Base-by-base conservation (phyloP, 1,140 invertebrate species). In the Charaxes varanes region DNA sequence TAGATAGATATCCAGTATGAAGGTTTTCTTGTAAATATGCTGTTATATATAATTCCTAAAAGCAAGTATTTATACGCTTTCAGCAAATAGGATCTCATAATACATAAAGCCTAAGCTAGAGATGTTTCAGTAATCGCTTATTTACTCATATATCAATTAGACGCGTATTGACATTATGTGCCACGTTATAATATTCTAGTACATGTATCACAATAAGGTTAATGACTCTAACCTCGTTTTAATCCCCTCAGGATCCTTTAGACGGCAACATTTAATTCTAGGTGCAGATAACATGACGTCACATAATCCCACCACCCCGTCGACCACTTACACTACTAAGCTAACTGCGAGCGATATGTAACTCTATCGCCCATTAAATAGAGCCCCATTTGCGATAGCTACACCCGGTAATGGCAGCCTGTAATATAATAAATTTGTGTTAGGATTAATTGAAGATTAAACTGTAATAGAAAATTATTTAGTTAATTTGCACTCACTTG, bases 391-490 rank as follows among this genome's bases (percentile, higher is more conserved):
- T 34, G 34, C 8, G 22, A 23, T 26, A 34, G 16, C n/a, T 14
- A 11, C 8, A 7, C 4, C 3, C 4, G 28, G 11, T 7, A 30
- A 28, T 28, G 18, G 27, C 18, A 40, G 37, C 28, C 11, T 12
- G 15, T 22, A 18, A 17, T 26, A 24, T 44, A 36, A 36, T 44
- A 44, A 44, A 36, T 44, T 44, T 36, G 24, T 36, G 41, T 36
- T 44, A 44, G 26, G 41, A 44, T 44, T 44, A 44, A 44, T 44
- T 44, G 33, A 23, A 30, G 41, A 44, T 44, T 44, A 44, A 36
- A 44, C 26, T 28, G 41, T 31, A 31, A 38, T 38, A 28, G 35
- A 28, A 38, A 31, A 31, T 31, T 31, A 31, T 31, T 31, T 31
- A 17, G 28, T 16, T 16, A 31, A 31, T 31, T 31, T 31, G 28